Conservation (phyloP, 2,888 invertebrate genomes). For the Luffia ferchaultella region DNA sequence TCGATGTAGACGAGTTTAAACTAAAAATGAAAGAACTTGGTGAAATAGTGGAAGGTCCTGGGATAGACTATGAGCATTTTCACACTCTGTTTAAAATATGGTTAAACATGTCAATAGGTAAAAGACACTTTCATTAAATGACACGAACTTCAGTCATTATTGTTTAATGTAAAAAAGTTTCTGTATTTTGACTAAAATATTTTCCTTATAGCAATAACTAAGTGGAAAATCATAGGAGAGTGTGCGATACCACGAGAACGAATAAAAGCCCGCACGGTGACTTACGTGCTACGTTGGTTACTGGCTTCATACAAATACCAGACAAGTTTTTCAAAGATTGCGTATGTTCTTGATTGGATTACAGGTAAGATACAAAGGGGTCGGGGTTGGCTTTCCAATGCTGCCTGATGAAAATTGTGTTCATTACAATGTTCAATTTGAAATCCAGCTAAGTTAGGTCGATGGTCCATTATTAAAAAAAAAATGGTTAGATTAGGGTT, state of each 20-base stretch:
- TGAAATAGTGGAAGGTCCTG: conserved; percentile 33
- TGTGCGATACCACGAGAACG: conserved; percentile 44
- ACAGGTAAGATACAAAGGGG: conserved; percentile 49
- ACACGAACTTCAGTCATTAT: too few relatives aligned
- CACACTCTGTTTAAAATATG: conserved; percentile 52
- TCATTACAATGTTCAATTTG: too few relatives aligned
- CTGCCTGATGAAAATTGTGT: too few relatives aligned
- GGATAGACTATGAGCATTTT: conserved; percentile 42
- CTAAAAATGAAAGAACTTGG: conserved; percentile 44
- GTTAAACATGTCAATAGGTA: conserved; percentile 55
- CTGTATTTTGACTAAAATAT: neutral
- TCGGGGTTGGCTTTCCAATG: too few relatives aligned
- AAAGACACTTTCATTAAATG: too few relatives aligned
- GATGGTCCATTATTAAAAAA: too few relatives aligned
- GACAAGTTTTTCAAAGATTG: conserved; percentile 32
- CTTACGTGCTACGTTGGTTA: conserved; percentile 47
- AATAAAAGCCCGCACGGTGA: conserved; percentile 36
- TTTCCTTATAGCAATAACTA: conserved; percentile 38
- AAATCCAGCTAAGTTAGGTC: too few relatives aligned
- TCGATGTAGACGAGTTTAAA: conserved; percentile 52
- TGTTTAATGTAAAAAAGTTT: too few relatives aligned
- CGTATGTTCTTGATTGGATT: conserved; percentile 49
- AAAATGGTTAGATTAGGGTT: too few relatives aligned
- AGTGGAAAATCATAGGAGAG: conserved; percentile 46
- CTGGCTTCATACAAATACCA: conserved; percentile 36